Conservation (phyloP, 2,113 vertebrate genomes). For the Myotis brandtii region DNA sequence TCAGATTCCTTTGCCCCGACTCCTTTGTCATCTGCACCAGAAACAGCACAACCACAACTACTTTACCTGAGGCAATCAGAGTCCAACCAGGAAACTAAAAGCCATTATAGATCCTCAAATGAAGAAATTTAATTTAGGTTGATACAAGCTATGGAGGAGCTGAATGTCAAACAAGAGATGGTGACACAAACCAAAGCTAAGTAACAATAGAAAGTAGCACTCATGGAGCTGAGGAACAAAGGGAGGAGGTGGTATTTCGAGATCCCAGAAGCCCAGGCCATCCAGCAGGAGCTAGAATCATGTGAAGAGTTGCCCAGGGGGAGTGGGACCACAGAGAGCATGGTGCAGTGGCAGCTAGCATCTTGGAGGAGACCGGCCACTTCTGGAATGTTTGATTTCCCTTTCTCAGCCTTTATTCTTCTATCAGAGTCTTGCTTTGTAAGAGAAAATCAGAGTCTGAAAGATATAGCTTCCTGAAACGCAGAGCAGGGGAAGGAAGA, state of each 20-base stretch:
- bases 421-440: background rate
- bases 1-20: background rate
- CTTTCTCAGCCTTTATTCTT: background rate
- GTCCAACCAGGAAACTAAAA: background rate
- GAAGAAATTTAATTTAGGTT: background rate
- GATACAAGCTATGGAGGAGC: background rate
- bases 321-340: no score
- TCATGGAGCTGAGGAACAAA: background rate
- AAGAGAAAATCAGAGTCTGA: background rate
- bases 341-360: background rate
- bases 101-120: background rate
- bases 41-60: background rate
- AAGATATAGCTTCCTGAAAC: background rate
- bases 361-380: fast-evolving
- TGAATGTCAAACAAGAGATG: background rate
- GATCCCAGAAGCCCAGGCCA: background rate
- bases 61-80: background rate
- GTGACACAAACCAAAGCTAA: background rate
- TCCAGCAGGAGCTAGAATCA: background rate
- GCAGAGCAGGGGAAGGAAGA: background rate
- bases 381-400: background rate
- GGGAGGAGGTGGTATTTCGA: background rate
- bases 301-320: fast-evolving
- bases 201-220: background rate
- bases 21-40: background rate